Evolutionary conservation across 92 coral and sea anemone genomes (phyloP), one percentile per base, ranked within the genome.

Genomic region (Umimayanthus kanabou): DNA sequence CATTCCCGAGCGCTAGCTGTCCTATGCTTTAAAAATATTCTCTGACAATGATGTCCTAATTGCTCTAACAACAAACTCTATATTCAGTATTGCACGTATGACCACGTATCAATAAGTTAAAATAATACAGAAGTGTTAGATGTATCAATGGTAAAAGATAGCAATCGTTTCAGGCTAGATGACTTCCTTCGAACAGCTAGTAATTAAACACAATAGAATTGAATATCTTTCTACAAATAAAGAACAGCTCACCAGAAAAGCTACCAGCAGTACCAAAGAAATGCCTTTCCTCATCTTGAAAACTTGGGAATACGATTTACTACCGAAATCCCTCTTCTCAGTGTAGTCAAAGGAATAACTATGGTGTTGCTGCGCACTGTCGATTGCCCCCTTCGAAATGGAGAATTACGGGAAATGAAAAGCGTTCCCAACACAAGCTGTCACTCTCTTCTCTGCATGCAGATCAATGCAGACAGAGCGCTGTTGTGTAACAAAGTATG

Each of bases 181-280:
- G 5, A 39, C 79, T 75, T 39, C 79, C 79, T 75, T 39, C 9
- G 29, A 39, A 43, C 53, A 40, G 7, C 23, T 13, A 11, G 3
- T 15, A 53, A 9, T 53, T 13, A 11, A 53, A 14, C 18, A 1
- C 4, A 1, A 53, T 61, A 58, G 14, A 37, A 80, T 49, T 10
- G 66, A 25, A 28, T 30, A 50, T 53, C 5, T 1, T n/a, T 18
- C 69, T 4, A 4, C 25, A n/a, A 22, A 3, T 53, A 26, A 43
- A 29, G 73, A 79, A 28, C 39, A 29, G 66, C 85, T 81, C 61
- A 81, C 85, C 85, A 81, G 39, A 43, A 39, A 64, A 81, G 61
- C 73, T 23, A 26, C 75, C 57, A 81, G 45, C 72, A 81, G 50
- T 40, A 25, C 15, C 65, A 42, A 65, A 23, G 30, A 42, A 81